Base-by-base conservation (phyloP, 2,113 vertebrate genomes). In the Eubucco bourcierii region DNA sequence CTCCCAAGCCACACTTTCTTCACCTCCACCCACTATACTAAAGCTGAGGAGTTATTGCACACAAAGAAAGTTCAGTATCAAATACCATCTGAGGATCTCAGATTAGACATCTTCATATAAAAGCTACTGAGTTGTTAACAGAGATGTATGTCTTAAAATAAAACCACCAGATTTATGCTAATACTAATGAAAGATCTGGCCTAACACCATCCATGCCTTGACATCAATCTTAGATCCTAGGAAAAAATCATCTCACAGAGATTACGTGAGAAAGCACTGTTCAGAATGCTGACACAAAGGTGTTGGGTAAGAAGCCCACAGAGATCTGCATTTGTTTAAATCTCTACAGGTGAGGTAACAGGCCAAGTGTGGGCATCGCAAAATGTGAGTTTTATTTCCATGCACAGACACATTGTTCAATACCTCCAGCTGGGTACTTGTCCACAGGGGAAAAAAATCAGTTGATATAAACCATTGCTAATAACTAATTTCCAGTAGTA, bases 111-210 rank as follows among this genome's bases (percentile, higher is more conserved):
- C 50, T 65, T 65, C 39, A 33, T 15, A 47, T 2, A 76, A 46
- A 63, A 64, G 29, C 34, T 74, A 15, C 21, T 8, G n/a, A 78
- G 23, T 9, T 70, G 39, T 37, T 92, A 84, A 28, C 11, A 56
- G 29, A 79, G 5, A 7, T 34, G 20, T 55, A 8, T 50, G 17
- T 37, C 37, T 84, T 61, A 70, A 84, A 84, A 53, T 39, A 77
- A 23, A 23, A 72, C 15, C 1, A 65, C 5, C 10, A 68, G 8
- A 29, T 41, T 20, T 50, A 44, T 0, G 0, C 20, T 55, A 25
- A 47, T 47, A 55, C 61, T 77, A 70, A 39, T 15, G 60, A 61
- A 46, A 1, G 1, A 13, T 66, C 46, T 3, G 5, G 10, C 14
- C 34, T 78, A 25, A 10, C 70, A 52, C 15, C 28, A 2, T 5